phyloP scores from a whole-genome alignment of 2,797 vertebrate genomes.

The Artibeus lituratus region DNA sequence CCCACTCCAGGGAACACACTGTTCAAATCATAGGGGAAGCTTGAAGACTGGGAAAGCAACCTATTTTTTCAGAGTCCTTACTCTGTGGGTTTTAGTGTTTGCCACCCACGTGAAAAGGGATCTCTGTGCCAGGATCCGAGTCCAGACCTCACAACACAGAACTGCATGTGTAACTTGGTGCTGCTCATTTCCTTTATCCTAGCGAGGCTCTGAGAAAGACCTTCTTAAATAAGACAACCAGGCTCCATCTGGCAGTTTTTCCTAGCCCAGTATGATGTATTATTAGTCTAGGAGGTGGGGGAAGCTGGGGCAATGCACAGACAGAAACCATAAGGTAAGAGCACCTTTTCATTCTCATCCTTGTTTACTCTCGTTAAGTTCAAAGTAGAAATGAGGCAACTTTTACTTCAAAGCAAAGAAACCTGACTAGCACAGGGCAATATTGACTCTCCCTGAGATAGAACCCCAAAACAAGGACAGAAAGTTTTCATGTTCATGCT shows the following conservation, averaged over 20 bases:
- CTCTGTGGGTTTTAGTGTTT: not conserved
- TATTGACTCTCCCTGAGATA: not conserved
- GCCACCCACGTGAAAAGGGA: not conserved
- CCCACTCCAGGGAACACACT: not conserved
- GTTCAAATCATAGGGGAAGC: not conserved
- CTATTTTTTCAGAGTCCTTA: not conserved
- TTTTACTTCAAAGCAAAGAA: conserved; percentile 16
- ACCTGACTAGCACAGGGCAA: not conserved
- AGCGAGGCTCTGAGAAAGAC: not conserved
- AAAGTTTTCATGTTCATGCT: not conserved
- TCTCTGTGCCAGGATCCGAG: not conserved
- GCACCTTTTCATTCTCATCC: not conserved
- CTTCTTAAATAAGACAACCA: not conserved
- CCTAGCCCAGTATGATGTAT: not conserved
- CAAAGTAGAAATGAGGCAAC: not conserved
- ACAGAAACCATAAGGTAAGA: not conserved
- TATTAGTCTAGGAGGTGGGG: not conserved
- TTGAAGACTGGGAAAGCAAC: not conserved
- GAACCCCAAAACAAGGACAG: not conserved
- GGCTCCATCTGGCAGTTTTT: not conserved
- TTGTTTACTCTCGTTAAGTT: not conserved
- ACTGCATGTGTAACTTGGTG: not conserved
- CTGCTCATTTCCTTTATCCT: not conserved
- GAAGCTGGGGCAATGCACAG: not conserved
- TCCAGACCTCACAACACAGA: not conserved